phyloP scores from a whole-genome alignment of 2,888 invertebrate genomes.

The Blastobasis lacticolella region DNA sequence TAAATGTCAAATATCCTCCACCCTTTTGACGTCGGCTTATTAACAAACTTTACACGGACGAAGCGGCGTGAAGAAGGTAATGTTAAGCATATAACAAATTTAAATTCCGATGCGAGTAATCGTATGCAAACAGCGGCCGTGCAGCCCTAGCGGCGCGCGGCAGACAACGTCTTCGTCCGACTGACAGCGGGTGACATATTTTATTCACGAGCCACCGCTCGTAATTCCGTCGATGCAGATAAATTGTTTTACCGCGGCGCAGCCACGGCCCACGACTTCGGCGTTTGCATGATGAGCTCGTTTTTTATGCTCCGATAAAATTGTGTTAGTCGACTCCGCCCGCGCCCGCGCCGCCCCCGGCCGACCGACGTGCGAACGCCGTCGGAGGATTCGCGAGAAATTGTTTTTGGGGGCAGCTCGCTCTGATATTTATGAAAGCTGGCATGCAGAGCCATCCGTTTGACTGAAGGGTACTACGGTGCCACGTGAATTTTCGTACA shows the following conservation, averaged over 20 bases:
- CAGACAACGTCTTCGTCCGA: constrained; percentile 51
- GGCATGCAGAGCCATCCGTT: constrained; percentile 47
- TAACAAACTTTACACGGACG: no score
- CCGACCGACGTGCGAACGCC: constrained; percentile 54
- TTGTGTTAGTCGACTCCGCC: constrained; percentile 56
- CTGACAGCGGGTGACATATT: constrained; percentile 72
- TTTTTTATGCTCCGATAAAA: constrained; percentile 73
- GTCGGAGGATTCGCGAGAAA: constrained; percentile 52
- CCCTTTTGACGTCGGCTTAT: no score
- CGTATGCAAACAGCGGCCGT: no score
- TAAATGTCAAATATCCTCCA: no score
- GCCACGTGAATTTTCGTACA: no score
- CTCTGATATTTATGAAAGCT: constrained; percentile 70
- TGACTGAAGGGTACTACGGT: constrained; percentile 47
- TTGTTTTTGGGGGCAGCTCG: constrained; percentile 59
- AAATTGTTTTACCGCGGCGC: constrained; percentile 71
- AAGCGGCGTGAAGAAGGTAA: no score
- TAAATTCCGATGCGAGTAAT: no score
- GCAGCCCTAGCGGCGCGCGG: background rate
- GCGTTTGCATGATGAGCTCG: constrained; percentile 73
- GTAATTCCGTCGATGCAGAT: constrained; percentile 74
- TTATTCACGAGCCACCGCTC: constrained; percentile 68
- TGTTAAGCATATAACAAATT: no score
- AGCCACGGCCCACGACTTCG: constrained; percentile 60
- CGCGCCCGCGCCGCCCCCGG: constrained; percentile 44